Evolutionary conservation across 1,140 invertebrate genomes (phyloP).

Genomic region (Idris sp.): DNA sequence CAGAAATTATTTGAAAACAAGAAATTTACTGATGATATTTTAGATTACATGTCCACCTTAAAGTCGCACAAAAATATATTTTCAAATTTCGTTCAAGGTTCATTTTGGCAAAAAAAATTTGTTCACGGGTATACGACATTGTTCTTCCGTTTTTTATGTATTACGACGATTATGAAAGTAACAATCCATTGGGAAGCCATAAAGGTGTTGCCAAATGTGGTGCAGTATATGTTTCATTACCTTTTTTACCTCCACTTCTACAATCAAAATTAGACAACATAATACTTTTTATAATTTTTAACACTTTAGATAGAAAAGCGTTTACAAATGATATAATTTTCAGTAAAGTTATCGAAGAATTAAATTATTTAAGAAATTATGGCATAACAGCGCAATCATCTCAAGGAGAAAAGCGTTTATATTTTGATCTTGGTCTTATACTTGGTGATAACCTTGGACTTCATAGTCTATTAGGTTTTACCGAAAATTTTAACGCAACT

Average conservation of each 20-base stretch:
- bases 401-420: neutral
- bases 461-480: neutral
- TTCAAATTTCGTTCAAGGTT: constrained; percentile 6
- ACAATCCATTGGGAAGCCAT: constrained; percentile 1
- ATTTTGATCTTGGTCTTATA: constrained; percentile 26
- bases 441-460: constrained; percentile 65
- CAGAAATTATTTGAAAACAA: constrained; percentile 9
- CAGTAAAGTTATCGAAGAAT: constrained; percentile 48
- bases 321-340: constrained; percentile 49
- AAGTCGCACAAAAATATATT: no score
- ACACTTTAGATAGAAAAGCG: constrained; percentile 3
- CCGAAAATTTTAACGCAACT: neutral
- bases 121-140: constrained; percentile 4
- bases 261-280: constrained; percentile 12
- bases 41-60: no score
- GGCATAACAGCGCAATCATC: constrained; percentile 10
- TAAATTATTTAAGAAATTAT: constrained; percentile 47
- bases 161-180: no score
- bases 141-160: constrained; percentile 11
- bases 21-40: no score
- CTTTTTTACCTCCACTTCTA: constrained; percentile 9
- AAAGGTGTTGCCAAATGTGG: constrained; percentile 56
- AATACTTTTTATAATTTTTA: constrained; percentile 5
- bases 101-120: constrained; percentile 44
- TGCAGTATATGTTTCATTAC: constrained; percentile 24